Percentiles rank a stretch among this genome's conserved stretches.
Evolutionary conservation across 2,888 invertebrate genomes (phyloP).

Genomic region (Agrochola macilenta): DNA sequence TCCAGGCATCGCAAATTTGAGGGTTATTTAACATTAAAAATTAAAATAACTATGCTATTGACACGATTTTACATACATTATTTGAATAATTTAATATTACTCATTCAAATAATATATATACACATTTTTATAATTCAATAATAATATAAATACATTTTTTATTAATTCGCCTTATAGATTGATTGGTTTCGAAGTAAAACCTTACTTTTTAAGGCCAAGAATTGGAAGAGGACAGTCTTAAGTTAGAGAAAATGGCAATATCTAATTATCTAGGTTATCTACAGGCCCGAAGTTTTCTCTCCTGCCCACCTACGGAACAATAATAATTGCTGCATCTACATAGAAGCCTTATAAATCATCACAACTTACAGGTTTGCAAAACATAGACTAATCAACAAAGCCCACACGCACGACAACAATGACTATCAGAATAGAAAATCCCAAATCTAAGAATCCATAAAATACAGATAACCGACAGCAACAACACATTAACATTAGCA

Average conservation of each 20-base stretch:
- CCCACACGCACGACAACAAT: background rate
- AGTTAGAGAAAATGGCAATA: background rate
- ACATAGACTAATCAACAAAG: background rate
- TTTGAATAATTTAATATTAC: too few relatives aligned
- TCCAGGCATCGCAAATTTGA: too few relatives aligned
- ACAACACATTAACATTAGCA: background rate
- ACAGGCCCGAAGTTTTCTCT: background rate
- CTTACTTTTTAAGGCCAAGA: background rate
- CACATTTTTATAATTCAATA: too few relatives aligned
- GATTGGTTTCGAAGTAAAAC: background rate
- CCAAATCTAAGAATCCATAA: background rate
- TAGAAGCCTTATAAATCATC: background rate
- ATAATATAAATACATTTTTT: too few relatives aligned
- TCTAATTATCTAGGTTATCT: background rate
- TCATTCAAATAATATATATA: too few relatives aligned
- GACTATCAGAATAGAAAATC: background rate
- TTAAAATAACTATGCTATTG: too few relatives aligned
- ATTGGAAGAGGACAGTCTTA: background rate
- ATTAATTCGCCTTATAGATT: background rate
- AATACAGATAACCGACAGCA: background rate
- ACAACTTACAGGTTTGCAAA: background rate
- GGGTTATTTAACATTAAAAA: too few relatives aligned
- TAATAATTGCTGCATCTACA: background rate
- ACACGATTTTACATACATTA: too few relatives aligned
- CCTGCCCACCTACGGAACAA: background rate